These are phyloP conservation scores for Thymelicus lineola DNA, from an alignment of 2,888 invertebrate species.

Conservation along the genomic window DNA sequence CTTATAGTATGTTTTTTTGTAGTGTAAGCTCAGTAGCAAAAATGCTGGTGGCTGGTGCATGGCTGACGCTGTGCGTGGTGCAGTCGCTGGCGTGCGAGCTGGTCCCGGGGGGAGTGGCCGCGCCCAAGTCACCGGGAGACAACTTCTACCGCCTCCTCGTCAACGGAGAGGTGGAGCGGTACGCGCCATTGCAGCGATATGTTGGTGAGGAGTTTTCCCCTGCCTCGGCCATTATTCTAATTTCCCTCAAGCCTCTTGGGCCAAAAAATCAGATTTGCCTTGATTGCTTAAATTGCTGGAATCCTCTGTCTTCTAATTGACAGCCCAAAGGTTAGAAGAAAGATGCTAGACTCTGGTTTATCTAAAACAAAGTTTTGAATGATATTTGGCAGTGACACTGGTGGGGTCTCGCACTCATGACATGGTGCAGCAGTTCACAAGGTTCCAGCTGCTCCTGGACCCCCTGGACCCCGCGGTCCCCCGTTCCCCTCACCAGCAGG, in stretches of 20 bases:
- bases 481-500: constrained; percentile 63
- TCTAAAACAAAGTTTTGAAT: too few relatives aligned
- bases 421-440: constrained; percentile 90
- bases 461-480: constrained; percentile 80
- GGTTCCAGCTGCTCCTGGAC: constrained; percentile 91
- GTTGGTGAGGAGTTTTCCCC: too few relatives aligned
- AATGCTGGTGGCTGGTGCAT: constrained; percentile 36
- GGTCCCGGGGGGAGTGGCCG: constrained; percentile 57
- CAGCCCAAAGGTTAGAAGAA: too few relatives aligned
- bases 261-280: too few relatives aligned
- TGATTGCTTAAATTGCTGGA: too few relatives aligned
- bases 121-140: constrained; percentile 89
- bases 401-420: constrained; percentile 88
- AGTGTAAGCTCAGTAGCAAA: neutral
- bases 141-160: constrained; percentile 94
- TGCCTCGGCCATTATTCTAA: too few relatives aligned
- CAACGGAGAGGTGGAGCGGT: constrained; percentile 92
- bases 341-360: too few relatives aligned
- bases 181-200: constrained; percentile 93
- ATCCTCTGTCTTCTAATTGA: too few relatives aligned
- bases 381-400: constrained; percentile 83
- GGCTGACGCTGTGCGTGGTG: constrained; percentile 43
- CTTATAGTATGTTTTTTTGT: neutral
- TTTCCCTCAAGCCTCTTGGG: too few relatives aligned
- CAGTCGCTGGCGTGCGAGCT: constrained; percentile 68